Percentiles rank a stretch among this genome's conserved stretches.
Conservation (phyloP, 2,888 invertebrate species). For the Tetranychus piercei region DNA sequence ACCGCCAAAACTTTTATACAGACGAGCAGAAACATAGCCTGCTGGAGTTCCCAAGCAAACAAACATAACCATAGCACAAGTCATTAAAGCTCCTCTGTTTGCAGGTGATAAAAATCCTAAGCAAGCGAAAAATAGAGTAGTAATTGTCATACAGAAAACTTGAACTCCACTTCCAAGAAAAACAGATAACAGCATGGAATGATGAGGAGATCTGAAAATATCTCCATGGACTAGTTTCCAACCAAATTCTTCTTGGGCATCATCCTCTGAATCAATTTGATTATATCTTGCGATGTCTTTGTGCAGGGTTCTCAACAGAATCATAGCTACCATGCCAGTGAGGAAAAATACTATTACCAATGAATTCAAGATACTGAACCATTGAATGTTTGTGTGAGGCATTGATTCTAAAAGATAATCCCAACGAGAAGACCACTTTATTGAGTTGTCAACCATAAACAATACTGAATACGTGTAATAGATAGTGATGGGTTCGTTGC, state of each 20-base stretch:
- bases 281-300: constrained; percentile 98
- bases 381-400: constrained; percentile 95
- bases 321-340: constrained; percentile 99
- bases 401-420: constrained; percentile 95
- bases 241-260: constrained; percentile 63
- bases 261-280: constrained; percentile 49
- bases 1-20: constrained; percentile 94
- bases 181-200: constrained; percentile 87
- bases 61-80: constrained; percentile 79
- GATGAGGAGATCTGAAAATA: constrained; percentile 48
- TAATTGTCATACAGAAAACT: constrained; percentile 83
- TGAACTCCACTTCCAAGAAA: constrained; percentile 91
- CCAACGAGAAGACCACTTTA: constrained; percentile 98
- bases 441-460: constrained; percentile 47
- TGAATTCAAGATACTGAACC: constrained; percentile 96
- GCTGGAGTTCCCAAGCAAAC: constrained; percentile 92
- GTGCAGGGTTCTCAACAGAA: constrained; percentile 80
- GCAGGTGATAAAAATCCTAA: constrained; percentile 95
- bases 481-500: constrained; percentile 43
- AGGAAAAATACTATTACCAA: constrained; percentile 73
- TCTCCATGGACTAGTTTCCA: constrained; percentile 49
- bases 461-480: constrained; percentile 68
- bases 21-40: constrained; percentile 84
- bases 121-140: constrained; percentile 91
- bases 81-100: constrained; percentile 95